Evolutionary conservation across 2,888 invertebrate genomes (phyloP).

Genomic region (Anagyrus pseudococci): DNA sequence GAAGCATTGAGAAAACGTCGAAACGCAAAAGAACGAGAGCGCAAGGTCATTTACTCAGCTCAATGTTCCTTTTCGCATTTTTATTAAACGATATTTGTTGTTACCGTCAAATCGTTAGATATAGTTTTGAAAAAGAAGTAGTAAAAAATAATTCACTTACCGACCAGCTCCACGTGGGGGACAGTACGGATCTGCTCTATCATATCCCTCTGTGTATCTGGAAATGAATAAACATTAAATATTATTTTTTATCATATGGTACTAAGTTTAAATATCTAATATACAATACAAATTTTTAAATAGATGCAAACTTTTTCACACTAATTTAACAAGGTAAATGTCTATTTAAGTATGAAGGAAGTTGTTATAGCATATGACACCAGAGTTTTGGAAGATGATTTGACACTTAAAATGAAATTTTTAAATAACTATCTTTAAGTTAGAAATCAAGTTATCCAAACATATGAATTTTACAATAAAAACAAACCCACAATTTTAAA

Average conservation of each 20-base stretch:
- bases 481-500: too few species aligned
- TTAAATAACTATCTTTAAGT: too few species aligned
- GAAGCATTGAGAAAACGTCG: conserved; percentile 31
- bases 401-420: too few species aligned
- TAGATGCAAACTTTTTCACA: neutral
- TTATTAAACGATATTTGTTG: conserved; percentile 3
- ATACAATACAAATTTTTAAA: neutral
- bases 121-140: neutral
- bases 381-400: too few species aligned
- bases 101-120: neutral
- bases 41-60: conserved; percentile 37
- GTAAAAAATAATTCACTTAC: conserved; percentile 30
- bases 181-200: conserved; percentile 59
- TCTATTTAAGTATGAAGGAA: too few species aligned
- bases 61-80: conserved; percentile 37
- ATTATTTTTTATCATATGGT: neutral
- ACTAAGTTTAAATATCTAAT: neutral
- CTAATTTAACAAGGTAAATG: neutral
- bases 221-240: conserved; percentile 33
- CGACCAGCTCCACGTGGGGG: conserved; percentile 59
- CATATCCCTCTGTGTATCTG: conserved; percentile 59
- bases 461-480: too few species aligned
- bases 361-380: too few species aligned
- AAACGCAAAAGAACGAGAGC: conserved; percentile 40
- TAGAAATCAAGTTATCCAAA: too few species aligned